A percentile compares a stretch with the other conserved stretches of the same genome.
Conservation (phyloP, 2,797 vertebrate species). For the Iguana delicatissima region DNA sequence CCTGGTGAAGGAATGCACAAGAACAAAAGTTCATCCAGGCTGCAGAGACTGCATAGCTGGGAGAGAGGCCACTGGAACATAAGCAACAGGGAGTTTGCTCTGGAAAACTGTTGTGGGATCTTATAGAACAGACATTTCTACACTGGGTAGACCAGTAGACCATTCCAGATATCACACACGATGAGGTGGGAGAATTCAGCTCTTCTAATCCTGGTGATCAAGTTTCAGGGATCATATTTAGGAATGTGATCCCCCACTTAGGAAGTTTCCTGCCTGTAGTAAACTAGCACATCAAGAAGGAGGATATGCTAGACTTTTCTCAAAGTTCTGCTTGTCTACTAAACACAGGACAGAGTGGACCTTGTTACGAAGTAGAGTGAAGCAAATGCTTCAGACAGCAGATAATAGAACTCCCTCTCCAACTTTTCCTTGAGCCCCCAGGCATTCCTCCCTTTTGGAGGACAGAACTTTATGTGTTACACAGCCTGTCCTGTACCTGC, state of each 20-base stretch:
- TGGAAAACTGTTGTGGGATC: not conserved
- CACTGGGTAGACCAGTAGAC: not conserved
- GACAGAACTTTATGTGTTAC: not conserved
- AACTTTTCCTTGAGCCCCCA: not conserved
- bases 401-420: not conserved
- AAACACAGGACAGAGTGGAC: not conserved
- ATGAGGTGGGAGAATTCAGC: not conserved
- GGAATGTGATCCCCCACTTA: not conserved
- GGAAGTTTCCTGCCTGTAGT: not conserved
- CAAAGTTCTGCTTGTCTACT: not conserved
- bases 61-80: fast-evolving
- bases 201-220: not conserved
- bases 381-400: not conserved
- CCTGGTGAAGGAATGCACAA: not conserved
- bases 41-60: fast-evolving
- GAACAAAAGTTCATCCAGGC: not conserved
- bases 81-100: not conserved
- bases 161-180: not conserved
- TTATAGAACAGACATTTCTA: not conserved
- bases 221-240: not conserved
- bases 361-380: not conserved
- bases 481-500: not conserved
- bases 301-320: not conserved
- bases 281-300: not conserved
- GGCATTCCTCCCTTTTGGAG: not conserved